Evolutionary conservation across 2,797 vertebrate genomes (phyloP), one percentile per base, ranked within the genome.

Genomic region (Anisognathus igniventris): DNA sequence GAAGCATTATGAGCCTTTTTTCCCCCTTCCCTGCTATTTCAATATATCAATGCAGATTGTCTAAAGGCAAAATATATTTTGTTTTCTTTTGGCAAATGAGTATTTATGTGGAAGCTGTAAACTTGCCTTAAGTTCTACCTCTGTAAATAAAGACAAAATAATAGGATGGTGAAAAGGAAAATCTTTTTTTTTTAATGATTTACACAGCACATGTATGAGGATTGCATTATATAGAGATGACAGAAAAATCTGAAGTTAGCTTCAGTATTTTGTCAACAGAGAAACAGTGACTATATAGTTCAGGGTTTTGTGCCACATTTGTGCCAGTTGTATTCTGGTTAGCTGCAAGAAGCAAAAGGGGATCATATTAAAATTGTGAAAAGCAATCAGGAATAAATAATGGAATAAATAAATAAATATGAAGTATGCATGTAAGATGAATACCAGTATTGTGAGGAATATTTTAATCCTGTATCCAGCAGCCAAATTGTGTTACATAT

Each of bases 1-100:
- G 98, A 98, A 98, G 97, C 98, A 98, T 98, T 97, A 97, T 96
- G 96, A 93, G 82, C 81, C 90, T 83, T 95, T 95, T 95, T 95
- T 88, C 4, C 50, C 51, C 73, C 85, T 93, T 97, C 91, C 90
- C 96, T 97, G 95, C 96, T 97, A 97, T 97, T 98, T 97, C 97
- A 97, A 95, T 97, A 97, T 97, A 98, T 97, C 98, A 98, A 93
- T 97, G 97, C 82, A 91, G 95, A 97, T 90, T 96, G 91, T 97
- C 96, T 86, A 82, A 78, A 96, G 88, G 91, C 81, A 95, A 97
- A 97, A 96, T 87, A 89, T 93, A 98, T 96, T 95, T 96, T 95
- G 86, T 95, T 97, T 97, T 92, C 88, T 97, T 98, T 97, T 94
- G 80, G 89, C 67, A 95, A 97, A 93, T 96, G 92, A 93, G 90